Evolutionary conservation across 1,140 invertebrate species (phyloP).

Genomic region (Drosophila setifemur): DNA sequence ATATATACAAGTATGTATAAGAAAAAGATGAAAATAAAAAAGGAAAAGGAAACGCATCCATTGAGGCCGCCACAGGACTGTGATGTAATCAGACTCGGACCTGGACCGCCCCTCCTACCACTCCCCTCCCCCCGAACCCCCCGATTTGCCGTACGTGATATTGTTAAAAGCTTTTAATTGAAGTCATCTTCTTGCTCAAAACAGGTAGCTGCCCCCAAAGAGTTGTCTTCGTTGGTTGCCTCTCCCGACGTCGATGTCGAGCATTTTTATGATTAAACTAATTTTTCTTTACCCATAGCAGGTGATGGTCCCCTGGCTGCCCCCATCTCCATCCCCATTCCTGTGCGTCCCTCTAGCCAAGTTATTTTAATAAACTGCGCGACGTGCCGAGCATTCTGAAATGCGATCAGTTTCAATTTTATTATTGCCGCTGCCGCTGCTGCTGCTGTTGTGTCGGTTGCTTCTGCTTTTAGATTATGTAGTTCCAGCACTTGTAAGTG

Average conservation of each 20-base stretch:
- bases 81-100: constrained; percentile 65
- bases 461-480: constrained; percentile 67
- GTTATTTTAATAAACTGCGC: constrained; percentile 82
- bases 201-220: constrained; percentile 74
- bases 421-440: constrained; percentile 53
- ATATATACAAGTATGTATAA: not conserved
- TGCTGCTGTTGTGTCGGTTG: constrained; percentile 14
- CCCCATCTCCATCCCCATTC: constrained; percentile 5
- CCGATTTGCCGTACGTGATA: constrained; percentile 78
- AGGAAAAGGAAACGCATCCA: constrained; percentile 28
- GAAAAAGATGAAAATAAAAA: constrained; percentile 1
- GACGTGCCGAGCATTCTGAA: constrained; percentile 73
- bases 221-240: constrained; percentile 18
- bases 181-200: constrained; percentile 80
- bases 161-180: constrained; percentile 82
- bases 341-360: constrained; percentile 48
- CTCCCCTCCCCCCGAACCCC: constrained; percentile 26
- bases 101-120: not conserved
- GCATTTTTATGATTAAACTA: constrained; percentile 82
- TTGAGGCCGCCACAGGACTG: constrained; percentile 58
- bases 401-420: constrained; percentile 81
- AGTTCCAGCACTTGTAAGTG: constrained; percentile 72
- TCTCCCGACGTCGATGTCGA: constrained; percentile 55
- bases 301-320: constrained; percentile 56
- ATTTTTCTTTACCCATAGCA: constrained; percentile 79